These are phyloP conservation scores for Drosophila dunni DNA, from an alignment of 1,140 invertebrate species.

Conservation along the genomic window DNA sequence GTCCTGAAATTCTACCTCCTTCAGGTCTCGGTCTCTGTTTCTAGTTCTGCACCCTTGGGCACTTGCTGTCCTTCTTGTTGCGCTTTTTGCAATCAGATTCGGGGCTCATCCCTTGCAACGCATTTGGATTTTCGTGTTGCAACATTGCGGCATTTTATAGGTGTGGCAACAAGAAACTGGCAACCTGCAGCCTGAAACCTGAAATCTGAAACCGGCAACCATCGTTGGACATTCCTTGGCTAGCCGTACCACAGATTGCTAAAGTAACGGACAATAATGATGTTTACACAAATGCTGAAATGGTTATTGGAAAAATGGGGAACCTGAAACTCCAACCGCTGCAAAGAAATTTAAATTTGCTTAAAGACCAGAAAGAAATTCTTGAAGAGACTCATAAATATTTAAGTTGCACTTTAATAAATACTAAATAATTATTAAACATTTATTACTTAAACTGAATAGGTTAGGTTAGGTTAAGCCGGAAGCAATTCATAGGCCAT, in stretches of 20 bases:
- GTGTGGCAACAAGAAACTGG: constrained; percentile 33
- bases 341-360: neutral
- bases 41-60: constrained; percentile 16
- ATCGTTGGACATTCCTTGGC: constrained; percentile 35
- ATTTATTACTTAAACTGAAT: too few relatives aligned
- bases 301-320: constrained; percentile 53
- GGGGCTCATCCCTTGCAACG: constrained; percentile 21
- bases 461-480: too few relatives aligned
- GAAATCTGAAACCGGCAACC: neutral
- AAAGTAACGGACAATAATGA: constrained; percentile 48
- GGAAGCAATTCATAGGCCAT: too few relatives aligned
- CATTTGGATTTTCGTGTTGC: constrained; percentile 46
- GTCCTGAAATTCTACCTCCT: constrained; percentile 18
- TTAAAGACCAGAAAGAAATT: neutral
- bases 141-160: constrained; percentile 52
- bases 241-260: constrained; percentile 26
- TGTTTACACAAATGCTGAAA: constrained; percentile 58
- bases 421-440: too few relatives aligned
- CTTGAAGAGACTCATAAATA: too few relatives aligned
- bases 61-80: constrained; percentile 13
- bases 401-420: too few relatives aligned
- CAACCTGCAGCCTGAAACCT: constrained; percentile 12
- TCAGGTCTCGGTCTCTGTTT: neutral
- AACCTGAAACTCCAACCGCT: neutral
- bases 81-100: constrained; percentile 43